These are phyloP conservation scores for Pterobdella sp. DNA, from an alignment of 2,888 invertebrate species.

Conservation along the genomic window DNA sequence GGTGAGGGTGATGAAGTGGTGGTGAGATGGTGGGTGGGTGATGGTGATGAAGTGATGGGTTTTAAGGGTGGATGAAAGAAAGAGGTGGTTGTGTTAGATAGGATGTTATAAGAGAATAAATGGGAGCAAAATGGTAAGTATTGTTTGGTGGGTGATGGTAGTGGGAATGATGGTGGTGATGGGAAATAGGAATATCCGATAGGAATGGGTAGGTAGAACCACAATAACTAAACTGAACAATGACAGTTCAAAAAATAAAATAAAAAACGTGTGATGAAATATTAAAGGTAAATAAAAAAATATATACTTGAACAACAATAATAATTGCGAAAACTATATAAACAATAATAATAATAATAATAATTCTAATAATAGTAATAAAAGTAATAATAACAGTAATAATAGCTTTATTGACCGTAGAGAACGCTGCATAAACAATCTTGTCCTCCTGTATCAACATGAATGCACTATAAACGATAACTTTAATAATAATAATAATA, in stretches of 20 bases:
- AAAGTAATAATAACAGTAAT: background rate
- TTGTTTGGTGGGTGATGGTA: background rate
- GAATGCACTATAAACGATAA: background rate
- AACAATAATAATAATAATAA: background rate
- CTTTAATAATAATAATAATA: conserved; percentile 17
- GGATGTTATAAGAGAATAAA: background rate
- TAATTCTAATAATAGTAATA: background rate
- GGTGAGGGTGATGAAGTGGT: background rate
- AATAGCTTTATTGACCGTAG: background rate
- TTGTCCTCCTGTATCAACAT: too few species aligned
- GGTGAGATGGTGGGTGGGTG: background rate
- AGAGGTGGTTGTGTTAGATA: background rate
- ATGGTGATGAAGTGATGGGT: background rate
- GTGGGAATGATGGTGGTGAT: background rate
- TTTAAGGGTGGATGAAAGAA: background rate
- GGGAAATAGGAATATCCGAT: background rate
- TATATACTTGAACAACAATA: background rate
- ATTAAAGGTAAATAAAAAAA: background rate
- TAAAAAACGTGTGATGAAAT: background rate
- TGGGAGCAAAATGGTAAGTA: background rate
- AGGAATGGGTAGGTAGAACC: background rate
- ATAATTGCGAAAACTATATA: background rate
- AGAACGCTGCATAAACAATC: background rate
- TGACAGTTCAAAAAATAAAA: background rate
- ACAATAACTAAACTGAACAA: background rate